Conservation (phyloP, 2,113 vertebrate species). For the Pterophyllum scalare region DNA sequence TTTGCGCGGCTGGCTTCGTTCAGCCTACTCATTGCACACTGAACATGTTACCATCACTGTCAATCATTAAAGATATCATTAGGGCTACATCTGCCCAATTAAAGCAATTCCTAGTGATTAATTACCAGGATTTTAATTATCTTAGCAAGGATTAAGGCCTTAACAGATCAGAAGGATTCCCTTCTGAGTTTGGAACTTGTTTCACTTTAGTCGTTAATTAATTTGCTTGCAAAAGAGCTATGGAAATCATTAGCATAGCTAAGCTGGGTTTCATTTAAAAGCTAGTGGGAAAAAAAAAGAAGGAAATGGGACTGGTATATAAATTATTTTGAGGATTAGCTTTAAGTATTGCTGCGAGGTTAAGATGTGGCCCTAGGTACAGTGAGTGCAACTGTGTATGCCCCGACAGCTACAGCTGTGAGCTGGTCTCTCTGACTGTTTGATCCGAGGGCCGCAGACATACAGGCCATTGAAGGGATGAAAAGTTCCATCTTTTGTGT, state of each 20-base stretch:
- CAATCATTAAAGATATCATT: conserved; percentile 24
- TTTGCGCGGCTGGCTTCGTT: background rate
- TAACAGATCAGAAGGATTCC: conserved; percentile 29
- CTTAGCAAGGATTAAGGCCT: conserved; percentile 35
- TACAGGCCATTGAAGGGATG: conserved; percentile 85
- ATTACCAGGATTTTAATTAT: conserved; percentile 51
- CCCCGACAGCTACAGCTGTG: conserved; percentile 40
- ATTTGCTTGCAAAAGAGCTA: conserved; percentile 10
- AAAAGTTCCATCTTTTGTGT: conserved; percentile 79
- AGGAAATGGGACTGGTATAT: background rate
- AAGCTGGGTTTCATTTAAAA: background rate
- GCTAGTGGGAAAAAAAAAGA: background rate
- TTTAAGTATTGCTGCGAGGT: background rate
- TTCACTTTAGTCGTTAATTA: conserved; percentile 18
- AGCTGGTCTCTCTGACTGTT: conserved; percentile 81
- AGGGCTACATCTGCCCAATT: conserved; percentile 22
- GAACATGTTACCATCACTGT: conserved; percentile 18
- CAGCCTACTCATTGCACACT: background rate
- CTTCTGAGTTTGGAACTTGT: conserved; percentile 1
- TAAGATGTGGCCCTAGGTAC: background rate
- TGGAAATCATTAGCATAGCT: background rate
- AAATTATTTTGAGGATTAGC: background rate
- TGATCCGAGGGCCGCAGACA: conserved; percentile 84
- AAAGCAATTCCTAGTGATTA: conserved; percentile 15
- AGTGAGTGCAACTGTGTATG: background rate